Base-by-base conservation (phyloP, 2,797 vertebrate species). In the Alcedo atthis region DNA sequence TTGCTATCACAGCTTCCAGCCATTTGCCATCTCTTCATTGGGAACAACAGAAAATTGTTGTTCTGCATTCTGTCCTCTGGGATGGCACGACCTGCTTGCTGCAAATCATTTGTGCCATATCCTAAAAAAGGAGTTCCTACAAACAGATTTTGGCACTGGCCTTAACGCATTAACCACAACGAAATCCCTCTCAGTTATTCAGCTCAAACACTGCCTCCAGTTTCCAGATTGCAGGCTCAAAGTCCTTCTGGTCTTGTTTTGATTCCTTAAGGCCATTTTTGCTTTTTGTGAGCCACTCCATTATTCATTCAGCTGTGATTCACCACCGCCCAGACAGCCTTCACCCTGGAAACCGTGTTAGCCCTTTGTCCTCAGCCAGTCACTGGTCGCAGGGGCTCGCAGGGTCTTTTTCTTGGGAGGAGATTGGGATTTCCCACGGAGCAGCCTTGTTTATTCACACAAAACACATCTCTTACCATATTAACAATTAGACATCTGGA, bases 201-300 rank as follows among this genome's bases (percentile, higher is more conserved):
- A 85, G 86, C 42, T 81, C 58, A 71, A 75, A 91, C 33, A 7
- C 30, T 37, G n/a, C 53, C 45, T 87, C 64, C 78, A 37, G 64
- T 71, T 89, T 85, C 71, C 64, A 73, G 20, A 69, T 86, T 86
- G 78, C 37, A 80, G 75, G 20, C 70, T 87, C 26, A 51, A 43
- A 84, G 42, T 76, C 45, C 24, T 46, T 62, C 55, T 43, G n/a
- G 32, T 85, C 75, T 78, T 93, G 77, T 53, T 91, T 87, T 80
- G 93, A 90, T 78, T 90, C 78, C 69, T 93, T 46, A 90, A 83
- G 84, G 89, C 85, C 5, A 81, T 71, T 95, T 92, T 85, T 66
- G 71, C 43, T 68, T 87, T 82, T 84, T 82, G 0, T 43, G 30
- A 75, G 64, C 57, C 30, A 55, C 48, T 82, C 71, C 4, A 51